Evolutionary conservation across 2,797 vertebrate species (phyloP), one percentile per base, ranked within the genome.

Genomic region (Columba guinea): DNA sequence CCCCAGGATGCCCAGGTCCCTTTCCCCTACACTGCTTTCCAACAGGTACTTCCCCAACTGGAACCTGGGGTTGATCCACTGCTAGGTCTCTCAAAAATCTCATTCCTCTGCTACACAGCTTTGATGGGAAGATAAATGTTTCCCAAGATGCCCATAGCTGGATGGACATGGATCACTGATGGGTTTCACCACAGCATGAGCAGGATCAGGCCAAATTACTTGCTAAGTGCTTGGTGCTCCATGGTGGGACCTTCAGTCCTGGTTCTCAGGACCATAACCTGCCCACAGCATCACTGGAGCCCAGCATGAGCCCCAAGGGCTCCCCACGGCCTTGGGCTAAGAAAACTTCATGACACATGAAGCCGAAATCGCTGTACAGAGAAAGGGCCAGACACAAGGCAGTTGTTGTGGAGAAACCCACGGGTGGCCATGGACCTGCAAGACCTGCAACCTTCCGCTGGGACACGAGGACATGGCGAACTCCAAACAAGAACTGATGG

Each of bases 331-430:
- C 71, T 60, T 13, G 3, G 3, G 28, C 13, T 59, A 74, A 13
- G 23, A 65, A 65, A 68, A 64, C 1, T 2, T 13, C 35, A 1
- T 3, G 53, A 48, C 37, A 41, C 26, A n/a, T 16, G 48, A 71
- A 77, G 34, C 34, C 52, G 49, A 74, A 51, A 1, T 5, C 2
- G 2, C 28, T 19, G 20, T 56, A 52, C 9, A 53, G 44, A 51
- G n/a, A 21, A 32, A 12, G 11, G 37, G 41, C 51, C 17, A 27
- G 76, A 76, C 32, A 27, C 39, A 28, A 37, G 26, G 37, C 17
- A 2, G 2, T 3, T n/a, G 35, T 46, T 69, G 24, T 8, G 7
- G n/a, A 67, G 37, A 41, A 73, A 39, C 37, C 19, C 0, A 0
- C 2, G 22, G 32, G 16, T 23, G 32, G 5, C 23, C 48, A 17